A percentile compares a stretch with the other conserved stretches of the same genome.
Evolutionary conservation across 2,113 vertebrate genomes (phyloP).

Genomic region (Nyctereutes procyonoides): DNA sequence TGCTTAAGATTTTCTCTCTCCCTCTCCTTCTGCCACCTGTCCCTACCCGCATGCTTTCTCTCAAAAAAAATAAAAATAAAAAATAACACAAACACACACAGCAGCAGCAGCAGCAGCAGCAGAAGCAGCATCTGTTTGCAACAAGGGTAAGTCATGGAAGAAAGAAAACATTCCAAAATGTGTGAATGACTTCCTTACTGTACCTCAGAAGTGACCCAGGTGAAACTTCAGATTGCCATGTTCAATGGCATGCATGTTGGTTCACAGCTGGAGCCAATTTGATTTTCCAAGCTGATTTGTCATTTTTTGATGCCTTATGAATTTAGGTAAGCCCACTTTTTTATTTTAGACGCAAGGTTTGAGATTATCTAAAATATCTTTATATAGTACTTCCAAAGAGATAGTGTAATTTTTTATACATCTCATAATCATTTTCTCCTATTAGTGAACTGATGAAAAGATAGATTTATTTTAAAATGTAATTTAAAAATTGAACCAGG

Average conservation of each 20-base stretch:
- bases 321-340: background rate
- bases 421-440: background rate
- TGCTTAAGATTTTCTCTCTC: background rate
- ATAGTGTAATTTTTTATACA: background rate
- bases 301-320: background rate
- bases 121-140: background rate
- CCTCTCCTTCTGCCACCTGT: background rate
- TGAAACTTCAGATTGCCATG: background rate
- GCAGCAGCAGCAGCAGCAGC: background rate
- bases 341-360: background rate
- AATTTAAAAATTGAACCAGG: slow-evolving; percentile 42
- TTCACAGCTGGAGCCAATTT: background rate
- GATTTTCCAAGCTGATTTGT: background rate
- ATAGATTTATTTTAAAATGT: background rate
- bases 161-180: background rate
- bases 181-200: background rate
- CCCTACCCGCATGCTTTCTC: background rate
- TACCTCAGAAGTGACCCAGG: rapidly evolving
- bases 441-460: background rate
- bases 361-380: background rate
- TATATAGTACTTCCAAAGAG: background rate
- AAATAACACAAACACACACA: background rate
- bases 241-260: background rate
- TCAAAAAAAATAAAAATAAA: background rate
- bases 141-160: background rate